Evolutionary conservation across 1,140 invertebrate species (phyloP).

Genomic region (Cardiocondyla obscurior): DNA sequence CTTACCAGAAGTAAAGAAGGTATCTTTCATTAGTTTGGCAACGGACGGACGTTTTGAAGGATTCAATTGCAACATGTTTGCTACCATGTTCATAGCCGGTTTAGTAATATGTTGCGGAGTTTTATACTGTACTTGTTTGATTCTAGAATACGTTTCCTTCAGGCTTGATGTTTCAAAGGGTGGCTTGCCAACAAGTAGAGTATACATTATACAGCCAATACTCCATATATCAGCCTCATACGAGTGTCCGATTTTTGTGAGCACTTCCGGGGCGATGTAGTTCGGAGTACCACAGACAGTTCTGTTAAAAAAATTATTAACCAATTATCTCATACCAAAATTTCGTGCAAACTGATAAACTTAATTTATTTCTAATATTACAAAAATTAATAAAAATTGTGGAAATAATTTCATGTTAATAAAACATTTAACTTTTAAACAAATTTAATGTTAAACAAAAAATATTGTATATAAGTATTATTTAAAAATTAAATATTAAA

Average conservation of each 20-base stretch:
- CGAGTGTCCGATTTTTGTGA: conserved; percentile 96
- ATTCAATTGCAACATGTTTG: conserved; percentile 92
- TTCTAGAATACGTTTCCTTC: conserved; percentile 95
- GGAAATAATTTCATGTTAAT: not conserved
- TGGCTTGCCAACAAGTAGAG: conserved; percentile 96
- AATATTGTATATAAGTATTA: not conserved
- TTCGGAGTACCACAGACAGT: conserved; percentile 99
- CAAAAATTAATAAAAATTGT: not conserved
- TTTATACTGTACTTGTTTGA: conserved; percentile 96
- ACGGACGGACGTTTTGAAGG: conserved; percentile 92
- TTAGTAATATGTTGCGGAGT: conserved; percentile 89
- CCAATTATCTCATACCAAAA: not conserved
- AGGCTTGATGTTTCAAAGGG: conserved; percentile 97
- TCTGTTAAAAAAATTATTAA: conserved; percentile 65
- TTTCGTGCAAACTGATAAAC: not conserved
- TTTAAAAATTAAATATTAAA: not conserved
- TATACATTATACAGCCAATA: conserved; percentile 98
- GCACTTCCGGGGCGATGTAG: conserved; percentile 98
- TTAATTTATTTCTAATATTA: not conserved
- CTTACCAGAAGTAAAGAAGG: conserved; percentile 86
- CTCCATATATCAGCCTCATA: conserved; percentile 99
- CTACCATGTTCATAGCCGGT: conserved; percentile 92
- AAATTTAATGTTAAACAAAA: not conserved
- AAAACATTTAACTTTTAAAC: not conserved
- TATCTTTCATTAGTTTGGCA: conserved; percentile 89